Base-by-base conservation (phyloP, 2,113 vertebrate species). In the Salvelinus namaycush region DNA sequence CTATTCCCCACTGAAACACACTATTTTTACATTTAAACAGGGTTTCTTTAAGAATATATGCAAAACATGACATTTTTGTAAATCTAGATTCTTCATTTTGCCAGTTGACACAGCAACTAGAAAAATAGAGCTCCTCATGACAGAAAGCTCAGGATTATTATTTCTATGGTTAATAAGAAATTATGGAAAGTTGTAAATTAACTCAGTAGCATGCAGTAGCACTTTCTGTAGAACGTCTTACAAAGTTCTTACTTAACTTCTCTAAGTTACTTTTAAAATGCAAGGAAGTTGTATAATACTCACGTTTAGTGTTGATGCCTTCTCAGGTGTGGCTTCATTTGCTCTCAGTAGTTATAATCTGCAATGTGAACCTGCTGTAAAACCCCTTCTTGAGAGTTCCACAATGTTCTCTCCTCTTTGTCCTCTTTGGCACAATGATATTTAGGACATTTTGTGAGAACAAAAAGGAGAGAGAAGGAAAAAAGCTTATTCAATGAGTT, bases 321-420 rank as follows among this genome's bases (percentile, higher is more conserved):
- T 80, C 27, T 75, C 67, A 49, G 74, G 74, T 75, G 72, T 70
- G 44, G 5, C 67, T 69, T 76, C 51, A 60, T 70, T 70, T 54
- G 68, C 70, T 68, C 76, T 64, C 18, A 22, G 59, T 22, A 66
- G 48, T 24, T 66, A 68, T 76, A 60, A 74, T 75, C 69, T 79
- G 89, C 83, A 79, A 89, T 57, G 12, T 59, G 81, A 88, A 76
- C 74, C 89, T 75, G 44, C 44, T 4, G 74, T 69, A 86, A 74
- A 51, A 75, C 70, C 49, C 79, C 77, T 76, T 20, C 48, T 31
- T 54, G 59, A 3, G 18, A 57, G 74, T 73, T 62, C 79, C 86
- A 82, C 68, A 88, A 87, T 85, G 83, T 86, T 83, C 83, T 59
- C 79, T 87, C 79, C 54, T 54, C 82, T 82, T 88, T 92, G 90